Evolutionary conservation across 35 echinoderm and acorn worm genomes (phyloP), one percentile per base, ranked within the genome.

Genomic region (Strongylocentrotus purpuratus): DNA sequence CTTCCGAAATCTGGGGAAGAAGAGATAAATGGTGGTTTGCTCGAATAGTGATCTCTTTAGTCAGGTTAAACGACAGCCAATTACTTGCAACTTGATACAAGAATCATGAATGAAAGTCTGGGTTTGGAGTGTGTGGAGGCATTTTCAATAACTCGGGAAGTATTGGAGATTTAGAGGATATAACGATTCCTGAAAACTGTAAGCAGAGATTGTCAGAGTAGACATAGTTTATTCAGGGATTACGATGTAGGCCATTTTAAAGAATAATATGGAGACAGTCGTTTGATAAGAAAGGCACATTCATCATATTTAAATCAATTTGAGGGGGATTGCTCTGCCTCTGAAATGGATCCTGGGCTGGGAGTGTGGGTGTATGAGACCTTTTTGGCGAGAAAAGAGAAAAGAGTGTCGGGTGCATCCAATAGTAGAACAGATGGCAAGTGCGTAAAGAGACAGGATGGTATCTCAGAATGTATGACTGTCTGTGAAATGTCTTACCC

Each of bases 401-500:
- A 78, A 59, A 78, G 65, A 78, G 65, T 78, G 65, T 78, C 65
- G 65, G 65, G 65, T n/a, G 65, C 65, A 78, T 78, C 65, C 65
- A 78, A 78, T 78, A 78, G 65, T n/a, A 78, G 65, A n/a, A n/a
- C 65, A 78, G 65, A 78, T 78, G 65, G 65, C 22, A 78, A 78
- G 65, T 78, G 22, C 65, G 65, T 78, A 78, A 78, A 78, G 65
- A 78, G 65, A 28, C 65, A n/a, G 7, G 65, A 78, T 18, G 65
- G 65, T 78, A 78, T 78, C 65, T 78, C 25, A 22, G 65, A 78
- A 78, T 78, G 65, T 78, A 45, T 89, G 87, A 33, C 87, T 89
- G 45, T 33, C 87, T 89, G 87, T 89, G 33, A 89, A 89, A 89
- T 46, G 87, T 89, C 87, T 89, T 89, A 89, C 87, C 87, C 87